These are phyloP conservation scores for Stenoptilia bipunctidactyla DNA, from an alignment of 2,888 invertebrate species.

Conservation along the genomic window DNA sequence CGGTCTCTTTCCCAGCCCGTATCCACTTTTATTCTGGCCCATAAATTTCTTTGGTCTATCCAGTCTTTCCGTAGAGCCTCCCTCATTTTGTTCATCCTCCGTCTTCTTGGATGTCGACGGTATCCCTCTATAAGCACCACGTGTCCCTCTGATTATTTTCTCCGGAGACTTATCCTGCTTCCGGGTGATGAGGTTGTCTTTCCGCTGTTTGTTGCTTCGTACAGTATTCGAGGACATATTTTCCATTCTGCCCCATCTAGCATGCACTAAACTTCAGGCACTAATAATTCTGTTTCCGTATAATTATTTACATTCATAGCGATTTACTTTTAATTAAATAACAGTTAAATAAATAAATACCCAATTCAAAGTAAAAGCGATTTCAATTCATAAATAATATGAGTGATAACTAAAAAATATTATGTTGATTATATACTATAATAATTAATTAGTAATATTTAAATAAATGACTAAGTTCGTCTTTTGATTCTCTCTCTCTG, in stretches of 20 bases:
- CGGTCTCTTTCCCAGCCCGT: conserved; percentile 59
- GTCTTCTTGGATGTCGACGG: conserved; percentile 51
- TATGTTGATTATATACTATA: conserved; percentile 3
- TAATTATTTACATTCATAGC: conserved; percentile 18
- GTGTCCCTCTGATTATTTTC: conserved; percentile 59
- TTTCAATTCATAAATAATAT: conserved; percentile 15
- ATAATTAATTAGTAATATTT: neutral
- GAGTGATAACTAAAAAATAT: conserved; percentile 20
- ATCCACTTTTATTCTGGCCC: conserved; percentile 52
- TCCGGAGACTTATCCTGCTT: conserved; percentile 67
- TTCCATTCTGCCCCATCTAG: conserved; percentile 53
- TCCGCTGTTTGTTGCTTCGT: conserved; percentile 53
- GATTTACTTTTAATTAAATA: conserved; percentile 10
- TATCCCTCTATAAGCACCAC: conserved; percentile 53
- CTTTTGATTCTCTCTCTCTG: conserved; percentile 65
- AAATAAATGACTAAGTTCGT: conserved; percentile 64
- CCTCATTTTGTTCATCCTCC: conserved; percentile 43
- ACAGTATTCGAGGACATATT: conserved; percentile 60
- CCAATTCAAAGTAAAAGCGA: conserved; percentile 17
- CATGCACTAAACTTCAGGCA: conserved; percentile 18
- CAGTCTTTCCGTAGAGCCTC: conserved; percentile 57
- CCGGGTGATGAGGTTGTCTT: conserved; percentile 62
- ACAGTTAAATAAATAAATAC: conserved; percentile 14
- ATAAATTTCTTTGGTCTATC: conserved; percentile 66
- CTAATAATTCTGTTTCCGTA: conserved; percentile 10